A percentile compares a stretch with the other conserved stretches of the same genome.
Conservation (phyloP, 1,140 invertebrate species). For the Hylaeus anthracinus region DNA sequence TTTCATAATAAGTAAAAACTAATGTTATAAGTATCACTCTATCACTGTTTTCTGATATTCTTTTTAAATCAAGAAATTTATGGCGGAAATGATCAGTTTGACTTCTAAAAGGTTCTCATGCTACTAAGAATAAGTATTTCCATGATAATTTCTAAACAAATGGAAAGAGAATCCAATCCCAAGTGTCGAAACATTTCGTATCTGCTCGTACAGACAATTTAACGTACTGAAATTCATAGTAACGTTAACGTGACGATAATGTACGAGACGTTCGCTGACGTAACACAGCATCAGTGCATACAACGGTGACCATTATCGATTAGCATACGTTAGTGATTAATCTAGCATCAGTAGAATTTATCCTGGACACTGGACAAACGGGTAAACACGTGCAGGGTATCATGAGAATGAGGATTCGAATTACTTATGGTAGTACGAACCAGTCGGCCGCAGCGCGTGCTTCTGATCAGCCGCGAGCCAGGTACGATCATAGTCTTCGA, state of each 20-base stretch:
- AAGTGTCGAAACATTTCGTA: too few species aligned
- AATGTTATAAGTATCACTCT: too few species aligned
- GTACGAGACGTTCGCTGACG: constrained; percentile 40
- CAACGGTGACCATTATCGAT: constrained; percentile 40
- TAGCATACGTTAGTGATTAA: constrained; percentile 57
- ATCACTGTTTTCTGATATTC: too few species aligned
- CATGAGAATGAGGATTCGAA: constrained; percentile 32
- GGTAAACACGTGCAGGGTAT: constrained; percentile 44
- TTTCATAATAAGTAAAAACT: too few species aligned
- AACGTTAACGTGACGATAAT: not conserved
- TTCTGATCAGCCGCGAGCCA: constrained; percentile 18
- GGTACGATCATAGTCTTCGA: not conserved
- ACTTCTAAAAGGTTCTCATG: too few species aligned
- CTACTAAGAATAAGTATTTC: too few species aligned
- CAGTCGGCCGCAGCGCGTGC: constrained; percentile 16
- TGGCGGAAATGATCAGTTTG: too few species aligned
- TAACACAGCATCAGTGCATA: constrained; percentile 22
- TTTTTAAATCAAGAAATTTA: too few species aligned
- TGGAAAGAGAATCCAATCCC: too few species aligned
- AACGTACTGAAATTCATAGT: constrained; percentile 8
- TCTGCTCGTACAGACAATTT: too few species aligned
- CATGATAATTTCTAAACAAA: too few species aligned
- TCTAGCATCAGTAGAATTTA: constrained; percentile 16
- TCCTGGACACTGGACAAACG: constrained; percentile 36
- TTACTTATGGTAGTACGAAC: constrained; percentile 37